phyloP scores from a whole-genome alignment of 1,140 invertebrate species.

The Drosophila santomea region DNA sequence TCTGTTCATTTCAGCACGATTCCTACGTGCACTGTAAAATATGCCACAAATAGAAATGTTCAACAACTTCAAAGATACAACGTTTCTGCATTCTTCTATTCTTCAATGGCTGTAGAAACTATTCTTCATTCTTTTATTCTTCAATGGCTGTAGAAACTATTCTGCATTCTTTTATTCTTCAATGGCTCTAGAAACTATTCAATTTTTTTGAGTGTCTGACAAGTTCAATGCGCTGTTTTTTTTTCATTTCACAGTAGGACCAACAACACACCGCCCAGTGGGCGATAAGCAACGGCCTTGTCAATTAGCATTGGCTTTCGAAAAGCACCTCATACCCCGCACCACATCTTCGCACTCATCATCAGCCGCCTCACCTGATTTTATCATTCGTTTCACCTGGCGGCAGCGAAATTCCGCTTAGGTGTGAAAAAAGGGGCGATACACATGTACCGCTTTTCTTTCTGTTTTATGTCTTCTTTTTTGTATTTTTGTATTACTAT shows the following conservation, averaged over 20 bases:
- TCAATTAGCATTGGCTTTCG: slow-evolving; percentile 65
- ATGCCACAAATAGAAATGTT: background rate
- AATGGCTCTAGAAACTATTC: too few species aligned
- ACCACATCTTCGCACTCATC: slow-evolving; percentile 1
- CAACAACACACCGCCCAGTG: slow-evolving; percentile 10
- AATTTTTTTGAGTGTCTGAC: background rate
- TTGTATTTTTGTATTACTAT: background rate
- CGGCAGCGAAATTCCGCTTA: slow-evolving; percentile 44
- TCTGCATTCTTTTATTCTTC: too few species aligned
- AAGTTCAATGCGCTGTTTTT: slow-evolving; percentile 45
- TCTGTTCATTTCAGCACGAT: slow-evolving; percentile 16
- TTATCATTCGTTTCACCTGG: slow-evolving; percentile 47
- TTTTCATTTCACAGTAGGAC: slow-evolving; percentile 8
- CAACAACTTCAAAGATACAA: too few species aligned
- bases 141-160: too few species aligned
- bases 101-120: background rate
- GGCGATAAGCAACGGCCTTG: slow-evolving; percentile 71
- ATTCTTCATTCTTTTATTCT: too few species aligned
- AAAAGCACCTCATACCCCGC: background rate
- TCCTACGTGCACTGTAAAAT: background rate
- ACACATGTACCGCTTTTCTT: slow-evolving; percentile 61
- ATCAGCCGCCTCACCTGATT: slow-evolving; percentile 22
- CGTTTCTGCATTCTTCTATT: too few species aligned
- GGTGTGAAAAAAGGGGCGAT: slow-evolving; percentile 67
- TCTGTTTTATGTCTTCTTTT: background rate